Base-by-base conservation (phyloP, 2,797 vertebrate genomes). In the Hippocampus kuda region DNA sequence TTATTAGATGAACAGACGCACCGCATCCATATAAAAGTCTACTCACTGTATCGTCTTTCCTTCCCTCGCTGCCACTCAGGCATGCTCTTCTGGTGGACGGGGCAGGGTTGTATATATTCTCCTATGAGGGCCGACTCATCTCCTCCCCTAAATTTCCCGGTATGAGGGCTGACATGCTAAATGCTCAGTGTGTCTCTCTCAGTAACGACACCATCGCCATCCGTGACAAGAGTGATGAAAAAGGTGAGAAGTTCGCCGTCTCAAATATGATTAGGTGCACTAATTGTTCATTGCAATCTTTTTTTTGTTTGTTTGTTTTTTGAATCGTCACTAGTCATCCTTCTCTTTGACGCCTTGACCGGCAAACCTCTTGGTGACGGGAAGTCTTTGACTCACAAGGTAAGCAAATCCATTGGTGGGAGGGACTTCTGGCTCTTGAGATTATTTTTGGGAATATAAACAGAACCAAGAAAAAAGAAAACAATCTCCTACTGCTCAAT, bases 81-180 rank as follows among this genome's bases (percentile, higher is more conserved):
- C 91, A 94, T 88, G 96, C 98, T 88, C 92, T 99, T 73, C 90
- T 99, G 3, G 92, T 95, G 73, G 95, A 98, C 71, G 95, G 95
- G 78, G 92, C 93, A 59, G 95, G 94, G 8, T 84, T 99, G 80
- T 95, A 94, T 79, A 88, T 93, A 69, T 96, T 94, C 86, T 98
- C 96, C 13, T 98, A 99, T 65, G 97, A 99, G 74, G 95, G 96
- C 5, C 92, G 94, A 69, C 88, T 97, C 53, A 91, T 97, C 85
- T 98, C 94, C 22, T 91, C 93, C 75, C 95, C 94, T 16, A 97
- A 93, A 86, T 93, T 94, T 75, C 92, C 93, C 2, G 94, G 95
- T 70, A 91, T 98, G 93, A 94, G 95, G 86, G 91, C 93, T 46
- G 94, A 96, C 79, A 86, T 93, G 87, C 85, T 98, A 68, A 98